Conservation (phyloP, 2,797 vertebrate genomes). For the Scolopax rusticola region DNA sequence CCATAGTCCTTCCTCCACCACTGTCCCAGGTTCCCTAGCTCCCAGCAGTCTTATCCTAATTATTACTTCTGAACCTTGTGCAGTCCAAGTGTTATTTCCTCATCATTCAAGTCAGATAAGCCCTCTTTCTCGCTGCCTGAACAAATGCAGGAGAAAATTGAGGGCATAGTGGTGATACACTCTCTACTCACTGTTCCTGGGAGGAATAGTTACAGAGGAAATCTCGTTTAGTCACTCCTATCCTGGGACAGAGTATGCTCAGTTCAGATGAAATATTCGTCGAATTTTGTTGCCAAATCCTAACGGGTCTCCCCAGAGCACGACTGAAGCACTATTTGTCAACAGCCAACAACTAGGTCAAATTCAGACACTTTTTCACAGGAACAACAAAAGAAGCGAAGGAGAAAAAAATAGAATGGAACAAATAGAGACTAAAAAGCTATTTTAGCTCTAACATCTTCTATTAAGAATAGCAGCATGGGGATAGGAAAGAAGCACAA, state of each 20-base stretch:
- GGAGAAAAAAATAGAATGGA: background rate
- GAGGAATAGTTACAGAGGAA: conserved; percentile 39
- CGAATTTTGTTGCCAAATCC: background rate
- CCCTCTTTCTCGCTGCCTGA: background rate
- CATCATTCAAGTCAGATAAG: background rate
- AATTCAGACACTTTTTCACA: conserved; percentile 8
- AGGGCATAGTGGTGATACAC: background rate
- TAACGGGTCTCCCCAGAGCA: background rate
- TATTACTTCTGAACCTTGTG: background rate
- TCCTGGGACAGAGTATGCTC: background rate
- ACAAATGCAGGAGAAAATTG: conserved; percentile 24
- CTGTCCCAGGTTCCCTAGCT: background rate
- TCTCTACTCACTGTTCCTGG: background rate
- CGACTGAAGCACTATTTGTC: background rate
- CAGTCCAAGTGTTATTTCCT: background rate
- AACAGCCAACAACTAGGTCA: conserved; percentile 33
- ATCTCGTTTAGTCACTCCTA: background rate
- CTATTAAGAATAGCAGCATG: background rate
- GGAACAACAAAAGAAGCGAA: background rate
- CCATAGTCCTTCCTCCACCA: background rate
- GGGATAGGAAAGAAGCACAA: background rate
- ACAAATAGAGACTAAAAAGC: background rate
- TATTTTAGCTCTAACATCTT: background rate
- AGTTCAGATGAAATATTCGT: conserved; percentile 21
- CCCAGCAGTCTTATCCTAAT: background rate